These are phyloP conservation scores for Cynaeus angustus DNA, from an alignment of 2,888 invertebrate genomes.

Conservation along the genomic window DNA sequence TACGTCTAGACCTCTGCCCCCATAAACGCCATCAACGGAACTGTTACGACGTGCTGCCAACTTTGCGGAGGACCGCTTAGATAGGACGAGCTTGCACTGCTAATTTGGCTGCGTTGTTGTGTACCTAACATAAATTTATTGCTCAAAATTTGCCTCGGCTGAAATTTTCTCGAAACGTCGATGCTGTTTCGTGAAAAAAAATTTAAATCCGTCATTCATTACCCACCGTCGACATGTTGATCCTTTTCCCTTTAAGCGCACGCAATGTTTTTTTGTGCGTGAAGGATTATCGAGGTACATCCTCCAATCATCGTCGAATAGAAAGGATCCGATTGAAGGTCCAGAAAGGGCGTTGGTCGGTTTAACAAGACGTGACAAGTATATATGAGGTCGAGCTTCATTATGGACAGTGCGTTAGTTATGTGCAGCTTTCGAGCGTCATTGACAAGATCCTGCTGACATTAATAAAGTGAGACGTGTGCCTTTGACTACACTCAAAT, in stretches of 20 bases:
- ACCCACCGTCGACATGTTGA: conserved; percentile 8
- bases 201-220: conserved; percentile 6
- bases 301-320: conserved; percentile 53
- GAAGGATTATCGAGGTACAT: conserved; percentile 53
- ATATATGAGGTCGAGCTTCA: conserved; percentile 55
- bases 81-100: conserved; percentile 2
- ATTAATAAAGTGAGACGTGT: conserved; percentile 43
- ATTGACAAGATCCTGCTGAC: conserved; percentile 36
- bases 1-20: conserved; percentile 10
- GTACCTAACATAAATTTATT: conserved; percentile 9
- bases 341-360: conserved; percentile 42
- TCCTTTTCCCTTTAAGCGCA: conserved; percentile 15
- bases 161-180: neutral
- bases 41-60: conserved; percentile 7
- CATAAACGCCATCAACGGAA: conserved; percentile 10
- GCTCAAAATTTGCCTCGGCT: neutral
- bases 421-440: conserved; percentile 51
- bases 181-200: conserved; percentile 8
- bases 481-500: conserved; percentile 41
- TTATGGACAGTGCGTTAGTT: conserved; percentile 56
- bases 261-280: conserved; percentile 45
- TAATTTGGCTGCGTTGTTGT: conserved; percentile 6
- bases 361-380: conserved; percentile 55
- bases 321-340: conserved; percentile 50
- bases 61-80: conserved; percentile 8